Conservation (phyloP, 2,888 invertebrate species). For the Andrena marginata region DNA sequence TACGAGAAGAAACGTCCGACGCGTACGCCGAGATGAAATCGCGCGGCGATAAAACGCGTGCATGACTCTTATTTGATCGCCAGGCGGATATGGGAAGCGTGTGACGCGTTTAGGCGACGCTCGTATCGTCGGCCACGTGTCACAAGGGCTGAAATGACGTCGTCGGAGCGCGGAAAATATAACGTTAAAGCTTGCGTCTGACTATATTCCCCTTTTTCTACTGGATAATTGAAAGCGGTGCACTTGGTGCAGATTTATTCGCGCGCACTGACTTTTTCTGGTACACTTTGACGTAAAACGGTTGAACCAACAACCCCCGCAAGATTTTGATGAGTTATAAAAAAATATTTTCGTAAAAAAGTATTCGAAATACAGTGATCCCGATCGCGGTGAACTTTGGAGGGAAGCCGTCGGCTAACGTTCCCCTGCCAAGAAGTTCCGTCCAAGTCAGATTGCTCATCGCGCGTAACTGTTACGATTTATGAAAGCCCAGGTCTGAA, state of each 20-base stretch:
- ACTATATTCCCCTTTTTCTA: background rate
- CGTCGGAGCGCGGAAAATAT: background rate
- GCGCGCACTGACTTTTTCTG: too few relatives aligned
- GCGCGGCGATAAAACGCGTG: conserved; percentile 38
- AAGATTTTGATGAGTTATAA: conserved; percentile 1
- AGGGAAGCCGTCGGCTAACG: background rate
- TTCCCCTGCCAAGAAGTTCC: background rate
- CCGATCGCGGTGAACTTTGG: background rate
- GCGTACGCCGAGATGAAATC: conserved; percentile 36
- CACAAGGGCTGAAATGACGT: background rate
- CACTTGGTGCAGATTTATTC: background rate
- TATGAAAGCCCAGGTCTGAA: background rate
- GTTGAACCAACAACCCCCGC: background rate
- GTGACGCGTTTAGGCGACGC: background rate
- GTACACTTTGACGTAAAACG: background rate
- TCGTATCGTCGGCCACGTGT: background rate
- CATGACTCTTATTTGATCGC: background rate
- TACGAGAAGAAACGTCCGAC: conserved; percentile 15
- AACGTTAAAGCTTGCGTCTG: background rate
- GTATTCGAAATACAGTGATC: background rate
- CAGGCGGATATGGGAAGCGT: background rate
- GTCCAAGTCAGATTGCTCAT: conserved; percentile 16
- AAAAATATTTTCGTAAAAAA: conserved; percentile 9
- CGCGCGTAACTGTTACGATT: conserved; percentile 22
- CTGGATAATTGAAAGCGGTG: background rate